Conservation (phyloP, 2,113 vertebrate genomes). For the Taxidea taxus region DNA sequence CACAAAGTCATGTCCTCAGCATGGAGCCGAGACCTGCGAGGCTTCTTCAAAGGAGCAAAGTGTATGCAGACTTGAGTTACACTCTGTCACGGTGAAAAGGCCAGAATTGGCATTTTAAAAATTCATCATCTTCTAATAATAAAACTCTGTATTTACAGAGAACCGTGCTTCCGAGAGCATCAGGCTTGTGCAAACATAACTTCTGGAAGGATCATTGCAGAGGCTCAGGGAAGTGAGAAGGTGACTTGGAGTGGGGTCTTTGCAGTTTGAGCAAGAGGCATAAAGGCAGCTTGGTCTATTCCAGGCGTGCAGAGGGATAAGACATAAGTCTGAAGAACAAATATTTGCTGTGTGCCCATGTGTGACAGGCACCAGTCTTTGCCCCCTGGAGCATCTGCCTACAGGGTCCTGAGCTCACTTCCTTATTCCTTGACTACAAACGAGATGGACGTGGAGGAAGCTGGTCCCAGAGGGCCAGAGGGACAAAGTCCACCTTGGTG, state of each 20-base stretch:
- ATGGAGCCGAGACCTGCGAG: not conserved
- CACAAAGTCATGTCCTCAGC: not conserved
- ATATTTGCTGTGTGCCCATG: not conserved
- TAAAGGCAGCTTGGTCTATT: not conserved
- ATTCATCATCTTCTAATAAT: slow-evolving; percentile 68
- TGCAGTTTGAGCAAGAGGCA: not conserved
- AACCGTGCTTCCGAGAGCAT: not conserved
- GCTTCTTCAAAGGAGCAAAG: not conserved
- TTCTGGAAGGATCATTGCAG: slow-evolving; percentile 3
- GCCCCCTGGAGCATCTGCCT: not conserved
- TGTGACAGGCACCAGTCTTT: not conserved
- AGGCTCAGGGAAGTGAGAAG: not conserved
- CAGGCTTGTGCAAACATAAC: slow-evolving; percentile 56
- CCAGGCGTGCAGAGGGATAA: not conserved
- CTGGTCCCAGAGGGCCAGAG: not conserved
- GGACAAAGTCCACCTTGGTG: not conserved
- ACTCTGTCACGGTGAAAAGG: not conserved
- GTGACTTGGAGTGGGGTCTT: not conserved
- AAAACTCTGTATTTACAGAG: slow-evolving; percentile 61
- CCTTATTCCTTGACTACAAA: not conserved
- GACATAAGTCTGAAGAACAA: not conserved
- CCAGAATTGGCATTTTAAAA: slow-evolving; percentile 65
- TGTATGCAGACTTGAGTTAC: not conserved
- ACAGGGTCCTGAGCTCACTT: rapidly evolving
- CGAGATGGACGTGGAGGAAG: not conserved